phyloP scores from a whole-genome alignment of 2,113 vertebrate genomes.

The Halcyon senegalensis region DNA sequence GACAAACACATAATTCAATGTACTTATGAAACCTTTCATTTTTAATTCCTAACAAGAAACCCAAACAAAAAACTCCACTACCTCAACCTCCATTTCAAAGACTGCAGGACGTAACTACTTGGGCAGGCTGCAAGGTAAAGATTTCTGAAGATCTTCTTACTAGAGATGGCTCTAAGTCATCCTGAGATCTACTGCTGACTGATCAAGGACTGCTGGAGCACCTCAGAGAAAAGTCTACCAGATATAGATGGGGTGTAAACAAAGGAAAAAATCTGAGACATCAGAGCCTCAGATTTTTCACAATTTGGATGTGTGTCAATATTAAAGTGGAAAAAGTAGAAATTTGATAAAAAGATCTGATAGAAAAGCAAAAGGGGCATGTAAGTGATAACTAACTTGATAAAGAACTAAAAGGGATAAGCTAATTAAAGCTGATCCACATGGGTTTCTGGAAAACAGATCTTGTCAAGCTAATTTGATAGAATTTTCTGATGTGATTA shows the following conservation, averaged over 20 bases:
- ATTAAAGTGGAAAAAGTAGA: slow-evolving; percentile 17
- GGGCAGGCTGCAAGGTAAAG: neutral
- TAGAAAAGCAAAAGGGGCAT: slow-evolving; percentile 39
- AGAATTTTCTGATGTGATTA: slow-evolving; percentile 59
- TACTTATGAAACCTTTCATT: neutral
- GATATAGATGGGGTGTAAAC: neutral
- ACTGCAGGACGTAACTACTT: neutral
- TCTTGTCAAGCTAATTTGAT: slow-evolving; percentile 58
- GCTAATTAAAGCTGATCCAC: slow-evolving; percentile 28
- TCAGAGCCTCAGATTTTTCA: neutral
- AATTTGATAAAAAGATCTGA: slow-evolving; percentile 56
- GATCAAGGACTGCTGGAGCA: neutral
- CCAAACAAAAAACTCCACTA: neutral
- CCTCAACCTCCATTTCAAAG: neutral
- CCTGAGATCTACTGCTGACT: neutral
- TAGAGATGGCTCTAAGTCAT: neutral
- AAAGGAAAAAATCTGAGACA: neutral
- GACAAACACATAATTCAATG: neutral
- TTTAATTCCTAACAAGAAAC: neutral
- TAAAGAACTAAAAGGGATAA: slow-evolving; percentile 55
- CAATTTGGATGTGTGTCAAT: slow-evolving; percentile 30
- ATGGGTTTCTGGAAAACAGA: slow-evolving; percentile 52
- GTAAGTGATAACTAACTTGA: slow-evolving; percentile 48
- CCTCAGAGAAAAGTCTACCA: neutral
- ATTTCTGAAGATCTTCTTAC: neutral